Evolutionary conservation across 2,797 vertebrate species (phyloP), one percentile per base, ranked within the genome.

Genomic region (Peromyscus aztecus): DNA sequence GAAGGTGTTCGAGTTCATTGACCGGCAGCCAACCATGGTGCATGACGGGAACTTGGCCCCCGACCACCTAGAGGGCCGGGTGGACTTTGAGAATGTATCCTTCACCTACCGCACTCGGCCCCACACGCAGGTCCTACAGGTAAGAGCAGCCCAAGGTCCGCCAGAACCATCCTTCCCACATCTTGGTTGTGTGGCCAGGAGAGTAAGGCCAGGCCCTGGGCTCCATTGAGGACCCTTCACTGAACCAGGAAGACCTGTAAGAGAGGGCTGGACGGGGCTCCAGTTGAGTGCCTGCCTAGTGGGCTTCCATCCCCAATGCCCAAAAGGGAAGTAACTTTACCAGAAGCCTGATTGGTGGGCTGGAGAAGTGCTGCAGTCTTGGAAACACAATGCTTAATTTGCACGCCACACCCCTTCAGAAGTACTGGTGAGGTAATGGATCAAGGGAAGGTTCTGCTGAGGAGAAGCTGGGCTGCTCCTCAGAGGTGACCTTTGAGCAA

Each of bases 1-100:
- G 98, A 99, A 99, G 97, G 99, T 99, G 57, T 99, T 99, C 0
- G 99, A 99, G 98, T 99, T 99, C 98, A 99, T 99, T 0, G 99
- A 99, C 97, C 98, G 99, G 93, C 97, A 99, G 94, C 99, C 99
- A 0, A 98, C 98, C 24, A 99, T 99, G 98, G 97, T 98, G 46
- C 98, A 98, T 0, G 98, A 99, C 0, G 99, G 99, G 1, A 98
- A 97, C 3, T 97, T 99, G 98, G 99, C 99, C 81, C 99, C 99
- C 0, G 99, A 99, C 14, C 98, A 98, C 0, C 98, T 99, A 97
- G 98, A 98, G 0, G 99, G 99, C 65, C 98, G 99, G 91, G 99
- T 99, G 97, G 99, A 99, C 97, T 99, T 99, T 96, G 99, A 98
- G 97, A 99, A 99, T 0, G 98, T 99, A 93, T 99, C 98, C 0